These are phyloP conservation scores for Ochotona princeps DNA, from an alignment of 2,113 vertebrate species.

Conservation along the genomic window DNA sequence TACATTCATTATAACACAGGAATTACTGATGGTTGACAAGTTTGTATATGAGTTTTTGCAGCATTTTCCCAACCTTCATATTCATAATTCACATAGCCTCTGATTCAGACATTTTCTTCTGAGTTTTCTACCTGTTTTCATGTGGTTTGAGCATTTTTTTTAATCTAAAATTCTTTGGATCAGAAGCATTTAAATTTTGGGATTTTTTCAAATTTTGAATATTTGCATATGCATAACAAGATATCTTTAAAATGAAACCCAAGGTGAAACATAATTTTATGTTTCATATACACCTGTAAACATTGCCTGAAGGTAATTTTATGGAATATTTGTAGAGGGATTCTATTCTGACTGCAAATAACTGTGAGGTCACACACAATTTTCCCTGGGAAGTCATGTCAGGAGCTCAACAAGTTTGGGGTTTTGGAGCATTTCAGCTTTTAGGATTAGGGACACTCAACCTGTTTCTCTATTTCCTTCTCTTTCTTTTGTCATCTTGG, in stretches of 20 bases:
- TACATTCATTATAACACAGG: neutral
- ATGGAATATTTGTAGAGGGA: neutral
- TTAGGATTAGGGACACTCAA: neutral
- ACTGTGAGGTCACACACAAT: neutral
- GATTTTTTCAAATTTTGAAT: neutral
- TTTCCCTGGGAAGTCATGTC: neutral
- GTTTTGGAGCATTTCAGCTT: neutral
- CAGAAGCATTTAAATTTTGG: neutral
- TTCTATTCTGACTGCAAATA: neutral
- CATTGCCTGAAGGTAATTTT: neutral
- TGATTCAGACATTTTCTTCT: neutral
- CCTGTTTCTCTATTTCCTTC: neutral
- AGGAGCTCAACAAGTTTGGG: neutral
- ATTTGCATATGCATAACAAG: neutral
- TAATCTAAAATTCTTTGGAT: neutral
- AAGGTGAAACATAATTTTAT: neutral
- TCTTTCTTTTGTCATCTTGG: neutral
- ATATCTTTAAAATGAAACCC: neutral
- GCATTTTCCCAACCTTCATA: neutral
- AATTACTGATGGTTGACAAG: neutral
- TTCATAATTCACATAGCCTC: neutral
- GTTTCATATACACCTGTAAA: neutral
- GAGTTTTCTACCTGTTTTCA: neutral
- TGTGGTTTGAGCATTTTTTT: neutral
- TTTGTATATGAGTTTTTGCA: neutral